phyloP scores from a whole-genome alignment of 2,888 invertebrate genomes.

The Drosophila imparisetae region DNA sequence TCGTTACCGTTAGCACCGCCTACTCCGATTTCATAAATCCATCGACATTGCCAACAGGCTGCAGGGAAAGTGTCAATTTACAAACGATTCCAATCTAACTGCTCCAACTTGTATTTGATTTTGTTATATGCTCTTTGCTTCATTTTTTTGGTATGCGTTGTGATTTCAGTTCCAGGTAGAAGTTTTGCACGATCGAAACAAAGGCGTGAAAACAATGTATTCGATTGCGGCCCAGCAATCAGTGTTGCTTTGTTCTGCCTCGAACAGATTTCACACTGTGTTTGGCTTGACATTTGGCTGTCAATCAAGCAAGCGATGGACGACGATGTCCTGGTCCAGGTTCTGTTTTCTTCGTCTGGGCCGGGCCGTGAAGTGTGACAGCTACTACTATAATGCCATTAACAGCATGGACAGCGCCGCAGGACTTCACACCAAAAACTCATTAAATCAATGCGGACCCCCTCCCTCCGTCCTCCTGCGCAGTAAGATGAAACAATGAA shows the following conservation, averaged over 20 bases:
- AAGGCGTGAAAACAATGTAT: conserved; percentile 71
- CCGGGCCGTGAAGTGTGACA: conserved; percentile 62
- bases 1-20: conserved; percentile 44
- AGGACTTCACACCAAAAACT: conserved; percentile 75
- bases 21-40: conserved; percentile 71
- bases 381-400: conserved; percentile 73
- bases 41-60: conserved; percentile 7
- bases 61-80: conserved; percentile 70
- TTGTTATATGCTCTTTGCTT: conserved; percentile 22
- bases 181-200: conserved; percentile 63
- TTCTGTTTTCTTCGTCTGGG: background rate
- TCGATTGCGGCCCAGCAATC: conserved; percentile 72
- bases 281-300: conserved; percentile 78
- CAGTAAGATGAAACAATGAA: conserved; percentile 30
- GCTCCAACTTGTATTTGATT: conserved; percentile 49
- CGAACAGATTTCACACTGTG: conserved; percentile 73
- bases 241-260: conserved; percentile 66
- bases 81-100: conserved; percentile 65
- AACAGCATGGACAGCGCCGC: conserved; percentile 68
- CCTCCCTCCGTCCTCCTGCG: background rate
- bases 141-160: conserved; percentile 23
- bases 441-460: conserved; percentile 67
- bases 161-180: conserved; percentile 44
- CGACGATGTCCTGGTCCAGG: background rate
- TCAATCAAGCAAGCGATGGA: conserved; percentile 56